These are phyloP conservation scores for Oxygymnocypris stewartii DNA, from an alignment of 2,113 vertebrate species.

Conservation along the genomic window DNA sequence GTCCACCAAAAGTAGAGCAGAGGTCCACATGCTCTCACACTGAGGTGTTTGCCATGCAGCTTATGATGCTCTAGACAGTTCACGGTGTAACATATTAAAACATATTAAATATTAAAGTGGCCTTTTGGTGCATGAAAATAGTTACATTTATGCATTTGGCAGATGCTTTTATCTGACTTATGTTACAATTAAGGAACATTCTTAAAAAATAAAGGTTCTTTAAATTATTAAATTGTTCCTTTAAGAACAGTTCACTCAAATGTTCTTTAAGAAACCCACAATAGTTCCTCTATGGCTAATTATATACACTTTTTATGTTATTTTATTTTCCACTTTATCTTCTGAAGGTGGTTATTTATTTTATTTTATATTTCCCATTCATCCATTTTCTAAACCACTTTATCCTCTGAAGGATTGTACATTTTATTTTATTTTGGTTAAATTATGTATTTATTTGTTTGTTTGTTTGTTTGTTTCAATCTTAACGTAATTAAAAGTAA, in stretches of 20 bases:
- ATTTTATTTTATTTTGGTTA: no score
- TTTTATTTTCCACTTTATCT: no score
- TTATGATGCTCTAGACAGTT: constrained; percentile 1
- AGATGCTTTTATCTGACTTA: no score
- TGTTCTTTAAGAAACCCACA: background rate
- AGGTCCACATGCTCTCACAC: background rate
- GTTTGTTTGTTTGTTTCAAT: background rate
- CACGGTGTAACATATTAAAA: background rate
- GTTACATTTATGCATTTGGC: background rate
- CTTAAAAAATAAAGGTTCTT: background rate
- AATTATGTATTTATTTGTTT: no score
- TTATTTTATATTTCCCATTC: no score
- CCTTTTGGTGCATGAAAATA: background rate
- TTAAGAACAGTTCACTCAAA: background rate
- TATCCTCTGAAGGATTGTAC: no score
- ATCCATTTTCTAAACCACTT: no score
- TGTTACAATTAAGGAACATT: no score
- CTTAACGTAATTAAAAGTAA: background rate
- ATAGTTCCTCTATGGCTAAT: no score
- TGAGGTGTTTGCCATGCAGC: constrained; percentile 14
- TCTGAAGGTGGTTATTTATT: no score
- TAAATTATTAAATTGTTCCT: background rate
- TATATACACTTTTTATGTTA: no score
- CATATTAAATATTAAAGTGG: background rate
- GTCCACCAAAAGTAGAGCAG: background rate